phyloP scores from a whole-genome alignment of 1,140 invertebrate species.

The Pissodes strobi region DNA sequence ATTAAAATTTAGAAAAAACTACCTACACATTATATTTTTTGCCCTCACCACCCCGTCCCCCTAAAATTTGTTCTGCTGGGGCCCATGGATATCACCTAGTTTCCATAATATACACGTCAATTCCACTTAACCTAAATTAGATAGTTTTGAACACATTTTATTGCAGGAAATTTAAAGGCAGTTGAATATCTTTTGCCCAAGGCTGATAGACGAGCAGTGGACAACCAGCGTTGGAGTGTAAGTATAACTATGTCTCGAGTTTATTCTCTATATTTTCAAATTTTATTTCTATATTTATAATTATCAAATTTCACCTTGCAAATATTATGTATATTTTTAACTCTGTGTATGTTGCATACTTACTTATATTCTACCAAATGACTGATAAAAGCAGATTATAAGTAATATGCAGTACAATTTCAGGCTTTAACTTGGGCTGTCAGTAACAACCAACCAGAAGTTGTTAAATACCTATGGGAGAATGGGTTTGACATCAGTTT shows the following conservation, averaged over 20 bases:
- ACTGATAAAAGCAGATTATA: too few relatives aligned
- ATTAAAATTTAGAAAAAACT: too few relatives aligned
- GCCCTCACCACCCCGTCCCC: too few relatives aligned
- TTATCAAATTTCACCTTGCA: neutral
- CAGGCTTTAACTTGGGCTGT: constrained; percentile 60
- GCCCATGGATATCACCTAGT: too few relatives aligned
- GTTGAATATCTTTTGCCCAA: constrained; percentile 54
- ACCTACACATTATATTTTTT: too few relatives aligned
- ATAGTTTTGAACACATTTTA: neutral
- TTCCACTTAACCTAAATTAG: too few relatives aligned
- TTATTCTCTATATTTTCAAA: neutral
- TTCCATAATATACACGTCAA: too few relatives aligned
- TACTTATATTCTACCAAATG: too few relatives aligned
- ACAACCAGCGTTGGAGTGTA: constrained; percentile 58
- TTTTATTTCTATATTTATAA: neutral
- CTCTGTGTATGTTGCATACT: too few relatives aligned
- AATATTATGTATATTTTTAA: neutral
- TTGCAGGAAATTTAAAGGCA: constrained; percentile 50
- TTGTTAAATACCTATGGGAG: constrained; percentile 56
- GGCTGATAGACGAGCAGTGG: constrained; percentile 53
- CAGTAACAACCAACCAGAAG: constrained; percentile 53
- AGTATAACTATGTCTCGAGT: constrained; percentile 20
- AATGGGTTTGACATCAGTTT: constrained; percentile 50
- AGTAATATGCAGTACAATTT: too few relatives aligned
- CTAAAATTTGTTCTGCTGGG: too few relatives aligned